Percentiles rank a stretch among this genome's conserved stretches.
These are phyloP conservation scores for Heliconius melpomene DNA, from an alignment of 1,140 invertebrate species.

Conservation along the genomic window DNA sequence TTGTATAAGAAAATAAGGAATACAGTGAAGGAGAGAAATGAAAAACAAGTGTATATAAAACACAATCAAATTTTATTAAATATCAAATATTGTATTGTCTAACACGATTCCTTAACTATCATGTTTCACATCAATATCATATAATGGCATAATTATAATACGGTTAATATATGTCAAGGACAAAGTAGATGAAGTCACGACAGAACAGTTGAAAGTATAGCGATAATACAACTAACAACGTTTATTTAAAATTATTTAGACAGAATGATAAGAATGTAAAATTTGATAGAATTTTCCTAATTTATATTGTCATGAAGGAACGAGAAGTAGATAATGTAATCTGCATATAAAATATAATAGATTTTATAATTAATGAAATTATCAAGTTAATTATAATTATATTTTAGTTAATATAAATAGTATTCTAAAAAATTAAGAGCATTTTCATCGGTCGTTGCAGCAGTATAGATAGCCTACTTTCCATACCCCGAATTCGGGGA, in stretches of 20 bases:
- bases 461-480: too few species aligned
- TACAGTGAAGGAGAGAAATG: not conserved
- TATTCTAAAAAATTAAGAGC: not conserved
- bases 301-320: slow-evolving; percentile 78
- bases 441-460: too few species aligned
- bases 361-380: slow-evolving; percentile 25
- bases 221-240: slow-evolving; percentile 5
- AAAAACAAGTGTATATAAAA: slow-evolving; percentile 57
- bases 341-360: slow-evolving; percentile 44
- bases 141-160: slow-evolving; percentile 69
- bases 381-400: slow-evolving; percentile 29
- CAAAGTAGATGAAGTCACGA: slow-evolving; percentile 57
- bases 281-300: slow-evolving; percentile 34
- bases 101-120: slow-evolving; percentile 80
- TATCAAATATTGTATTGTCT: slow-evolving; percentile 81
- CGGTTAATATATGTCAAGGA: slow-evolving; percentile 66
- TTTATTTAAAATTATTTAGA: slow-evolving; percentile 23
- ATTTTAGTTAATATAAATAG: not conserved
- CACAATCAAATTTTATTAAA: slow-evolving; percentile 81
- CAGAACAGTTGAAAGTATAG: slow-evolving; percentile 51
- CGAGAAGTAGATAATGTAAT: slow-evolving; percentile 60
- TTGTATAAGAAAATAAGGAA: not conserved
- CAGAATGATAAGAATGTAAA: slow-evolving; percentile 29
- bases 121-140: slow-evolving; percentile 80
- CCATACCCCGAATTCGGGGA: too few species aligned